Base-by-base conservation (phyloP, 2,888 invertebrate species). In the Vandiemenella viatica region DNA sequence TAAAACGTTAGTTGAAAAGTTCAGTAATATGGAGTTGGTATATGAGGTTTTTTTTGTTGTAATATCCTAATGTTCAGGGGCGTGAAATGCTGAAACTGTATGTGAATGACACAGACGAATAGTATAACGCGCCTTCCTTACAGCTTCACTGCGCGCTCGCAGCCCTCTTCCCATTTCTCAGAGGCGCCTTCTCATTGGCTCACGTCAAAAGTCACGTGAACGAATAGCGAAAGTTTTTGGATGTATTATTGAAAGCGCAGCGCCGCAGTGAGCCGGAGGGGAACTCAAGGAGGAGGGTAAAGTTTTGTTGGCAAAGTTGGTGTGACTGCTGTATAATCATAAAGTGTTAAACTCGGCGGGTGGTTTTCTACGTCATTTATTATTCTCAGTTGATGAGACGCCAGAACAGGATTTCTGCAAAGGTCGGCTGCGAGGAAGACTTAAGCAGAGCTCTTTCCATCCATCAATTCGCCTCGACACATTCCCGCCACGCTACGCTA, bases 311-410 rank as follows among this genome's bases (percentile, higher is more conserved):
- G 42, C 43, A 48, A 48, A 48, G 48, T 48, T 48, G 43, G 47
- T 37, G 48, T 43, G 48, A 48, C 48, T 48, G 43, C 48, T 37
- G 44, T 37, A 23, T 45, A 16, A 43, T 48, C 48, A 48, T 48
- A 48, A 48, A 48, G 48, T 48, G 43, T 43, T 48, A 42, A 48
- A 48, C 48, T 48, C 48, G 26, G 48, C 48, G 48, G 48, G 48
- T 43, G 46, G 41, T 47, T 47, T 47, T 47, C 41, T 47, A 41
- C 46, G 46, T 47, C 46, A 47, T 47, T 40, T 47, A 47, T 47
- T 47, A 47, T 47, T 47, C 46, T 47, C 46, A 38, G 40, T 40
- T 40, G 41, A 40, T 41, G 46, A 40, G 46, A 47, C 41, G 46
- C 26, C 40, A 26, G 26, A 26, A 7, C 13, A 26, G 26, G 8